Base-by-base conservation (phyloP, 2,888 invertebrate genomes). In the Pollenia labialis region DNA sequence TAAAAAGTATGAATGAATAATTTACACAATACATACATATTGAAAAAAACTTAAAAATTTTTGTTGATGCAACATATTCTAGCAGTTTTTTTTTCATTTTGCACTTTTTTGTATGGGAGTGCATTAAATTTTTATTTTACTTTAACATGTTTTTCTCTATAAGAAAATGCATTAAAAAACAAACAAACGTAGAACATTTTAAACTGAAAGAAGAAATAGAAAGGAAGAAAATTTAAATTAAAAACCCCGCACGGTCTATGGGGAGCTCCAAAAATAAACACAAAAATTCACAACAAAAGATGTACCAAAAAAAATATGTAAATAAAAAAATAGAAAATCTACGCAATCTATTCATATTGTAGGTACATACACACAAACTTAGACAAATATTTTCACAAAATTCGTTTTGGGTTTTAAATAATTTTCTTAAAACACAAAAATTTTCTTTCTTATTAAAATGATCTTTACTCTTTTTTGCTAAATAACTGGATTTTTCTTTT, bases 201-300 rank as follows among this genome's bases (percentile, higher is more conserved):
- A 16, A 42, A 69, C 11, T 68, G 8, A 14, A 23, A 77, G 46
- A 71, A 69, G 12, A 80, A 74, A 16, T 50, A 52, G 11, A 68
- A 77, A 80, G 42, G 48, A 86, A 32, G 32, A 6, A 32, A 82
- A 82, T 23, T 66, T 74, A 76, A 68, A 7, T 40, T 42, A 81
- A 74, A 86, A 72, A 72, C 68, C 87, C 87, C 80, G 81, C 64
- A 76, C 82, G 85, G 77, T 69, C 50, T 79, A 75, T 66, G 87
- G 32, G 32, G 32, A 87, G 87, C 87, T 87, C 87, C 87, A 87
- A 87, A 87, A 87, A 87, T 87, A 87, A 87, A 87, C 87, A 81
- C 76, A 81, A 76, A 32, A 32, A 72, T n/a, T 64, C 64, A 58
- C 76, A 76, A 64, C 66, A 66, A 72, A 72, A 60, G 52, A 54